Base-by-base conservation (phyloP, 2,888 invertebrate species). In the Orgyia antiqua region DNA sequence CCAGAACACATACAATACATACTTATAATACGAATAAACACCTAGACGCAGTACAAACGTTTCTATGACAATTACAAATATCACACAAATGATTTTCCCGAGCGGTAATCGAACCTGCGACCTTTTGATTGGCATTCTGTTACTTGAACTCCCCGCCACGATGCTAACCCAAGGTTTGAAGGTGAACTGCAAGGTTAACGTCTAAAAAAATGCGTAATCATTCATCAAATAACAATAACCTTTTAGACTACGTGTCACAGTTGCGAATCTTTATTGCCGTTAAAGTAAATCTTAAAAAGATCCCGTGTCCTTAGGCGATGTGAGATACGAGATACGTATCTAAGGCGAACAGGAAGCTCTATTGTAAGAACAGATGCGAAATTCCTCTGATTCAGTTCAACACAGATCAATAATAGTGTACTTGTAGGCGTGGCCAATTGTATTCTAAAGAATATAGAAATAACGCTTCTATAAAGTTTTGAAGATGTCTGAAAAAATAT, bases 351-450 rank as follows among this genome's bases (percentile, higher is more conserved):
- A 84, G 86, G 86, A 86, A 86, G 63, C 23, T 56, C 64, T 66
- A 72, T 84, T 86, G 82, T 82, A 56, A 53, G 48, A 66, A 69
- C 84, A 84, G 84, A 86, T 84, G 86, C 79, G 80, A 83, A 84
- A 86, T 84, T 73, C 84, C 79, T 62, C 51, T 52, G 50, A 64
- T 57, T 41, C 51, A 46, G 57, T 60, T 50, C 49, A 67, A 70
- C 67, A 53, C 29, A 13, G 23, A 31, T 35, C 37, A 36, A 51
- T 45, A 48, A 48, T 41, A 45, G 60, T 63, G 64, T 65, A 71
- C 68, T 70, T 66, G 67, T 68, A 74, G 84, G 84, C 83, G 84
- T 78, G 83, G 79, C 40, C 59, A 56, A 68, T 73, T 75, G 65
- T 70, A 68, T 65, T 59, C 59, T 61, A 49, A 29, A 55, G 59